These are phyloP conservation scores for Pseudorasbora parva DNA, from an alignment of 2,113 vertebrate genomes.

Conservation along the genomic window DNA sequence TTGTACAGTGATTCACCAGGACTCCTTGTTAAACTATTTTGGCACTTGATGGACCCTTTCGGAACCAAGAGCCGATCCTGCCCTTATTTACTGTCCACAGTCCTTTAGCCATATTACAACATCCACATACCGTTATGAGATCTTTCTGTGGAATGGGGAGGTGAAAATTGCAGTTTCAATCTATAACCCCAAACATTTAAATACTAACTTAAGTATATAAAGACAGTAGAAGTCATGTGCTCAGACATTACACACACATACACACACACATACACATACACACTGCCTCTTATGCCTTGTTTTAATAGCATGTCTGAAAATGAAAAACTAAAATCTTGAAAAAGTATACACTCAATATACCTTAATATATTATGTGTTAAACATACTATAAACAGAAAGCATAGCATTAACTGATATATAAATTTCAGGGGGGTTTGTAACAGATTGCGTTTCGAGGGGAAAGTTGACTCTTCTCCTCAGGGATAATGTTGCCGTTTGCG, in stretches of 20 bases:
- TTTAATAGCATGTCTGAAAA: slow-evolving; percentile 76
- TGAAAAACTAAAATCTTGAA: slow-evolving; percentile 43
- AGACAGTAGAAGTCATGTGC: not conserved
- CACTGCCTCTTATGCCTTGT: slow-evolving; percentile 76
- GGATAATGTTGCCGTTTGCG: not conserved
- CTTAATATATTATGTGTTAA: slow-evolving; percentile 72
- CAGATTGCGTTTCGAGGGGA: slow-evolving; percentile 7
- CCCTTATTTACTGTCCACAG: not conserved
- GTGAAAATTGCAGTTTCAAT: not conserved
- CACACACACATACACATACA: slow-evolving; percentile 30
- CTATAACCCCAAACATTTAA: slow-evolving; percentile 28
- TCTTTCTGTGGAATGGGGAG: not conserved
- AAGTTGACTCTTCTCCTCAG: slow-evolving; percentile 13
- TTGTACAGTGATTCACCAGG: slow-evolving; percentile 52
- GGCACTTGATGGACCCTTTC: slow-evolving; percentile 37
- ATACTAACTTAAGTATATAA: slow-evolving; percentile 37
- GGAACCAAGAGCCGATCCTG: not conserved
- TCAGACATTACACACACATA: not conserved
- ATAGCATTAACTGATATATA: slow-evolving; percentile 61
- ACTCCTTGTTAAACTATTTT: slow-evolving; percentile 1
- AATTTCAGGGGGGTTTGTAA: slow-evolving; percentile 23
- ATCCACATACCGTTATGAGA: not conserved
- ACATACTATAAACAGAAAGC: slow-evolving; percentile 64
- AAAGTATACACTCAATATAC: slow-evolving; percentile 41
- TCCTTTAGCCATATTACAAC: not conserved